Percentiles rank a stretch among this genome's conserved stretches.
Evolutionary conservation across 2,888 invertebrate genomes (phyloP).

Genomic region (Yponomeuta malinellus): DNA sequence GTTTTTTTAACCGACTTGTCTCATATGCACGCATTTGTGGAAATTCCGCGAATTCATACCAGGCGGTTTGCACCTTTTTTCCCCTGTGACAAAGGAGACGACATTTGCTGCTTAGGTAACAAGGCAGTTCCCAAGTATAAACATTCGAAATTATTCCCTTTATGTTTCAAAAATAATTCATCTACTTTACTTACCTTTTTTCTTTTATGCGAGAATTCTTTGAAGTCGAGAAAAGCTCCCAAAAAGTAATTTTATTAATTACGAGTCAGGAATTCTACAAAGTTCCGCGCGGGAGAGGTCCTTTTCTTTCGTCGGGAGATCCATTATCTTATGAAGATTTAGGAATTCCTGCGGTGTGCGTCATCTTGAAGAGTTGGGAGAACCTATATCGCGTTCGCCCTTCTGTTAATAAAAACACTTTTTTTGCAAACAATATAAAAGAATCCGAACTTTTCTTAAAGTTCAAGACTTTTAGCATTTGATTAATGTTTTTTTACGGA

Average conservation of each 20-base stretch:
- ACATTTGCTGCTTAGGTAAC: conserved; percentile 31
- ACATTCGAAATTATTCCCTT: conserved; percentile 68
- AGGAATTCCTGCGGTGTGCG: conserved; percentile 69
- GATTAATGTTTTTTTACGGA: neutral
- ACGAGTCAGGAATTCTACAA: conserved; percentile 75
- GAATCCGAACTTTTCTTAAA: neutral
- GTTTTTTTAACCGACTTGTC: no score
- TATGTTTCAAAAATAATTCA: conserved; percentile 73
- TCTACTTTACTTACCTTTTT: conserved; percentile 67
- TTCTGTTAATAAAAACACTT: neutral
- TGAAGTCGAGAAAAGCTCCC: conserved; percentile 74
- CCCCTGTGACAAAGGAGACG: neutral
- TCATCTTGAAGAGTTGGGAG: conserved; percentile 18
- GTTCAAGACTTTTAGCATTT: neutral
- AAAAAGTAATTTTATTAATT: conserved; percentile 77
- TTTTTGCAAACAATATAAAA: neutral
- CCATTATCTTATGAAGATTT: conserved; percentile 76
- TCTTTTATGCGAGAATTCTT: conserved; percentile 74
- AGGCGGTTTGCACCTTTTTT: no score
- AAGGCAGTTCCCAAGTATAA: conserved; percentile 53
- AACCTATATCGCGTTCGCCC: neutral
- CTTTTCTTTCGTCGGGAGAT: conserved; percentile 69
- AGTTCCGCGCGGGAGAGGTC: conserved; percentile 68
- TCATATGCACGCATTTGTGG: no score
- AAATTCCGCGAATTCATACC: no score